Conservation (phyloP, 2,888 invertebrate species). For the Seladonia tumulorum region DNA sequence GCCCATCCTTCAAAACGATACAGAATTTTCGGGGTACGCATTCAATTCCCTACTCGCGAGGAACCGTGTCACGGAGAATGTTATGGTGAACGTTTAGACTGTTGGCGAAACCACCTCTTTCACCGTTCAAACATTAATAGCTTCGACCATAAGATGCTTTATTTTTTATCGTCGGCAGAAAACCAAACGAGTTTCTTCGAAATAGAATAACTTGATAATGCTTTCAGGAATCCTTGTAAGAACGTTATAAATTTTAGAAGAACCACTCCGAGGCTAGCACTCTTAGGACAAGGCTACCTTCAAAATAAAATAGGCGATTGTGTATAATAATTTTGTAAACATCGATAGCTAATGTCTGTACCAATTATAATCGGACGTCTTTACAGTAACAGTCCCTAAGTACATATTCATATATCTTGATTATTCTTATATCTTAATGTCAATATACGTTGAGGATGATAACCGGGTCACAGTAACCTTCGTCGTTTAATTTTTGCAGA, state of each 20-base stretch:
- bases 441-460: background rate
- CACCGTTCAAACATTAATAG: background rate
- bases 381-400: background rate
- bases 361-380: background rate
- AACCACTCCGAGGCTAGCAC: background rate
- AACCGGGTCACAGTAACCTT: background rate
- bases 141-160: slow-evolving; percentile 3
- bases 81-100: background rate
- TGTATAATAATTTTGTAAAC: background rate
- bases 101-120: slow-evolving; percentile 2
- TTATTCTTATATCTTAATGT: background rate
- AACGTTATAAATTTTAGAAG: background rate
- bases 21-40: background rate
- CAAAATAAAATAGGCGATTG: background rate
- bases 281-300: background rate
- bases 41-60: background rate
- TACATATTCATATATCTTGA: background rate
- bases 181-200: background rate
- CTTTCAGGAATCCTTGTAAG: background rate
- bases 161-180: background rate
- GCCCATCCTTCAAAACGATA: background rate
- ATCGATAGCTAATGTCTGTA: background rate
- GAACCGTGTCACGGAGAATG: slow-evolving; percentile 9
- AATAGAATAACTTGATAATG: background rate
- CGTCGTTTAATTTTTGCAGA: background rate